phyloP scores from a whole-genome alignment of 2,797 vertebrate genomes.

The Dicrostonyx torquatus region DNA sequence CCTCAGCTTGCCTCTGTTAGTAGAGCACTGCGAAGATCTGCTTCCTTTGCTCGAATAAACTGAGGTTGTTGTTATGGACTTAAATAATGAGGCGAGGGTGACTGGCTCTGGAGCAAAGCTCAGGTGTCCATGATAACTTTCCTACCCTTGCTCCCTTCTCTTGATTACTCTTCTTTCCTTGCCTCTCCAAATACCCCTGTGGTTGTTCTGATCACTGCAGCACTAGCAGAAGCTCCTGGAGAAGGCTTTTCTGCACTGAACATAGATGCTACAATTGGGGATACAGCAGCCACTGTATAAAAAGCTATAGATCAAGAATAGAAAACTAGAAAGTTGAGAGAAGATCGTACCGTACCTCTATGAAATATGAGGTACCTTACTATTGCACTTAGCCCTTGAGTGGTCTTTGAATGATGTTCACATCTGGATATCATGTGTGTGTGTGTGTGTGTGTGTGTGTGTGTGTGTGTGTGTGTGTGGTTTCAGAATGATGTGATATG shows the following conservation, averaged over 20 bases:
- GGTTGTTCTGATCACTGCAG: not conserved
- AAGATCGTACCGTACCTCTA: not conserved
- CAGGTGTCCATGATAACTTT: not conserved
- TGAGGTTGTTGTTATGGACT: slow-evolving; percentile 55
- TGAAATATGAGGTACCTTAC: not conserved
- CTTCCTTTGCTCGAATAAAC: slow-evolving; percentile 44
- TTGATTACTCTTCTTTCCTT: not conserved
- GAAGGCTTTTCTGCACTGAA: not conserved
- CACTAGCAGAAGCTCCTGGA: not conserved
- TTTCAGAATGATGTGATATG: not conserved
- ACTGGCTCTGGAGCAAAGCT: not conserved
- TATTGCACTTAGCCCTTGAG: not conserved
- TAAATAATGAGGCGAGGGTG: not conserved
- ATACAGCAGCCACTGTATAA: not conserved
- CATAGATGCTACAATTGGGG: not conserved
- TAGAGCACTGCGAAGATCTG: slow-evolving; percentile 21
- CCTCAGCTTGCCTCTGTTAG: not conserved
- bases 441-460: not conserved
- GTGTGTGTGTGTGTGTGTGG: not conserved
- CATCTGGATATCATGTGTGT: not conserved
- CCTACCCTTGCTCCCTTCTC: not conserved
- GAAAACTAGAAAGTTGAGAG: not conserved
- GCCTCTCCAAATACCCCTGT: not conserved
- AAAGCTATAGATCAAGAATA: not conserved
- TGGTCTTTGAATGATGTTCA: not conserved